Evolutionary conservation across 1,140 invertebrate genomes (phyloP), one percentile per base, ranked within the genome.

Genomic region (Antheraea pernyi): DNA sequence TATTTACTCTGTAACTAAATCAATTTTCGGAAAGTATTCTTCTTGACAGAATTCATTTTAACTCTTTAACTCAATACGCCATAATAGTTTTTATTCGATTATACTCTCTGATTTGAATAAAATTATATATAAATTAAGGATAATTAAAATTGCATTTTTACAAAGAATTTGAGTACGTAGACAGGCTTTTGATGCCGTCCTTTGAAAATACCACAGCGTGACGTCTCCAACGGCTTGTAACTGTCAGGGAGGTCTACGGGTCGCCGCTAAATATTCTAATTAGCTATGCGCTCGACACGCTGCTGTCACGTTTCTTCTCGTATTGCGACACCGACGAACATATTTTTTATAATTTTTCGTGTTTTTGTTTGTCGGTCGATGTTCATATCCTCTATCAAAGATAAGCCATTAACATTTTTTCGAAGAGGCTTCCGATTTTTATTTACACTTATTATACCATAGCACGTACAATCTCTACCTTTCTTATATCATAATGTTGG

Each of bases 231-330:
- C 9, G 46, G n/a, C 18, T 65, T 39, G 62, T 19, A 39, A 64
- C 62, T 19, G 16, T 30, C 64, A 65, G 37, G 71, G 74, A 67
- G 74, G 74, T 76, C 75, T 71, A 67, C 71, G 65, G 70, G 46
- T 53, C 11, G 53, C n/a, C 68, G 76, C 69, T 74, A 74, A 77
- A 73, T 70, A 67, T 65, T 61, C 53, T 71, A 77, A 77, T 77
- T 77, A 77, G 76, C 7, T 39, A 46, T 53, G 46, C 64, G 39
- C 7, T 13, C 46, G 46, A 8, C 11, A n/a, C 11, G 61, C 11
- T 16, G 46, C 46, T 63, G 61, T 63, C 61, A 63, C 61, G 61
- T 37, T 60, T 18, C 61, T 37, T 13, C 46, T 53, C 46, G 46
- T 22, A 18, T 30, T 36, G 13, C 30, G 61, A 63, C 61, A 63